Evolutionary conservation across 2,113 vertebrate genomes (phyloP).

Genomic region (Etheostoma cragini): DNA sequence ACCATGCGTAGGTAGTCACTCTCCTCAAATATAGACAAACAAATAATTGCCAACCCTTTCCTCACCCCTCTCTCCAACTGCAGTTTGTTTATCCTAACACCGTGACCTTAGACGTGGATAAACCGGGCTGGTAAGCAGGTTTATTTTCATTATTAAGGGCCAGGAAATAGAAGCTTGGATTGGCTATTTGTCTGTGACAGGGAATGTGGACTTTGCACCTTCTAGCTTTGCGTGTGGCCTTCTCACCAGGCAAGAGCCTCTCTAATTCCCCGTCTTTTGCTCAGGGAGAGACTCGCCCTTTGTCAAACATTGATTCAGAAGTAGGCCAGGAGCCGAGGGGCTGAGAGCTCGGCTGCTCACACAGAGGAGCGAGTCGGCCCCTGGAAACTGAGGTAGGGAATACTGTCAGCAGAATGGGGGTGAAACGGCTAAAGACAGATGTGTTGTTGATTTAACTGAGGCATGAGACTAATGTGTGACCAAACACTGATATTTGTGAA

Average conservation of each 20-base stretch:
- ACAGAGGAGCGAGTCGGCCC: conserved; percentile 55
- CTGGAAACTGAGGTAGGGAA: conserved; percentile 51
- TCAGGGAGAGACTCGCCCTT: conserved; percentile 71
- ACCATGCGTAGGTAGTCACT: background rate
- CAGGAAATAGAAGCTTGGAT: conserved; percentile 63
- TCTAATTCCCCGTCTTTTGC: conserved; percentile 67
- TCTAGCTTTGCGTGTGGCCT: conserved; percentile 71
- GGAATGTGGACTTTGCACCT: conserved; percentile 52
- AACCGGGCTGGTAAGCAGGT: conserved; percentile 55
- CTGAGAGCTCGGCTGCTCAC: conserved; percentile 58
- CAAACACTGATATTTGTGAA: conserved; percentile 45
- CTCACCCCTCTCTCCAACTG: conserved; percentile 38
- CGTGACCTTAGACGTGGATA: conserved; percentile 47
- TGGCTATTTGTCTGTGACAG: conserved; percentile 55
- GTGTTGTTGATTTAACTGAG: conserved; percentile 46
- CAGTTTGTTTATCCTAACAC: conserved; percentile 59
- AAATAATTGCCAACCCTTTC: conserved; percentile 34
- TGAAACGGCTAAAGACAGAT: conserved; percentile 62
- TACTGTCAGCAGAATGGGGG: conserved; percentile 69
- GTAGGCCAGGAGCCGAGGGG: conserved; percentile 79
- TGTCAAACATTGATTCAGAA: conserved; percentile 83
- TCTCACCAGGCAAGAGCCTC: conserved; percentile 57
- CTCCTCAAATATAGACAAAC: conserved; percentile 36
- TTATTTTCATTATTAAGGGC: conserved; percentile 73
- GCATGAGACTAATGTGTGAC: conserved; percentile 49